Base-by-base conservation (phyloP, 2,888 invertebrate genomes). In the Phalera bucephala region DNA sequence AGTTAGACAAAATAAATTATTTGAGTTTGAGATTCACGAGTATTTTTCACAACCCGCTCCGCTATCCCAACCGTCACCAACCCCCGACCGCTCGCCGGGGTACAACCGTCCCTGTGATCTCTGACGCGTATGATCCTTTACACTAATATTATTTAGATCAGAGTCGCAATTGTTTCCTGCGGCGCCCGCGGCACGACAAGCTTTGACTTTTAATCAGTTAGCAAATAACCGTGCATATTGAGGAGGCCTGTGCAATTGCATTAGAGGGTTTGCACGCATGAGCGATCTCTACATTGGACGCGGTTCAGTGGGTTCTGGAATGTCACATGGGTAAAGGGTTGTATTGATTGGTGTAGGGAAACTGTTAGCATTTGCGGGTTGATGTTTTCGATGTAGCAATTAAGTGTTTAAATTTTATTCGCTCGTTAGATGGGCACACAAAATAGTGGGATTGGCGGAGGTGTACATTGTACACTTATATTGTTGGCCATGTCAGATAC, bases 181-280 rank as follows among this genome's bases (percentile, higher is more conserved):
- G 74, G 76, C 68, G 75, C 77, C 71, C 51, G 56, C 43, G 76
- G 79, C 79, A 76, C 56, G 83, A 82, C 82, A 78, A 6, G 80
- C 80, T 77, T 78, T 82, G 78, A 82, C 85, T 86, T 88, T 86
- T 87, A 86, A 87, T 87, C 87, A 87, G 79, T 77, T 66, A 59
- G 74, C 85, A 83, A 86, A 88, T 80, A 84, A 71, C 65, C 59
- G 60, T 80, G 85, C 85, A 84, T 85, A 83, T 84, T 81, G 85
- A 85, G 84, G 68, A 84, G 73, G 57, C 55, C 35, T 87, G 87
- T 83, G 86, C 79, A 88, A 88, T 88, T 87, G 85, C 61, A 70
- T 88, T 83, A 87, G 81, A 46, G 75, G 72, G 70, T 64, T 67
- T 51, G 48, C 69, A 67, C 70, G 75, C 66, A 53, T 57, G 69